A percentile compares a stretch with the other conserved stretches of the same genome.
phyloP scores from a whole-genome alignment of 2,797 vertebrate genomes.

The Neosilurus mollespiculum region DNA sequence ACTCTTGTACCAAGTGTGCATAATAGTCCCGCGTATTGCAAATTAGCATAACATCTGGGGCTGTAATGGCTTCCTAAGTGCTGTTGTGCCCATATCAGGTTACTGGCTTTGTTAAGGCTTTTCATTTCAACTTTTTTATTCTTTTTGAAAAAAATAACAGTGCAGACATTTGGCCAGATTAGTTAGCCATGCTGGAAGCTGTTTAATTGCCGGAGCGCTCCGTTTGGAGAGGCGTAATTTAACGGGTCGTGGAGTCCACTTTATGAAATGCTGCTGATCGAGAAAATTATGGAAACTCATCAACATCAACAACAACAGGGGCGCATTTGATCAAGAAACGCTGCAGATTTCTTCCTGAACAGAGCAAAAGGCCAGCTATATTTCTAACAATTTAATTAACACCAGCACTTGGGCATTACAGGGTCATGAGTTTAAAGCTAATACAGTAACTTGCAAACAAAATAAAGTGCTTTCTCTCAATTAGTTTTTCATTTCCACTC shows the following conservation, averaged over 20 bases:
- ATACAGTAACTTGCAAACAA: not conserved
- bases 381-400: conserved; percentile 39
- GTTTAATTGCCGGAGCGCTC: conserved; percentile 70
- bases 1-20: conserved; percentile 36
- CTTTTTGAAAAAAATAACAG: not conserved
- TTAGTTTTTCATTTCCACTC: not conserved
- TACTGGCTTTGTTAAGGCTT: conserved; percentile 57
- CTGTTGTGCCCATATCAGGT: conserved; percentile 48
- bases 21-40: conserved; percentile 43
- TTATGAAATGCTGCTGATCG: conserved; percentile 65
- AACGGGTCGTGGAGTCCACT: conserved; percentile 70
- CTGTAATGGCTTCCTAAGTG: conserved; percentile 47
- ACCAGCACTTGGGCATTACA: not conserved
- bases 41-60: conserved; percentile 53
- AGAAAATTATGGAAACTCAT: conserved; percentile 57
- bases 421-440: conserved; percentile 9
- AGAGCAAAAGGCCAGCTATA: not conserved
- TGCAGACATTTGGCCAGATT: conserved; percentile 59
- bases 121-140: conserved; percentile 52
- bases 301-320: conserved; percentile 26
- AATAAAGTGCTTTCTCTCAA: not conserved
- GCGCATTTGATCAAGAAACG: conserved; percentile 11
- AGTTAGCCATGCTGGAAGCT: conserved; percentile 65
- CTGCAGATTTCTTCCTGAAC: not conserved
- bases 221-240: conserved; percentile 74